Percentiles rank a stretch among this genome's conserved stretches.
phyloP scores from a whole-genome alignment of 2,888 invertebrate species.

The Sphaerophoria rueppellii region DNA sequence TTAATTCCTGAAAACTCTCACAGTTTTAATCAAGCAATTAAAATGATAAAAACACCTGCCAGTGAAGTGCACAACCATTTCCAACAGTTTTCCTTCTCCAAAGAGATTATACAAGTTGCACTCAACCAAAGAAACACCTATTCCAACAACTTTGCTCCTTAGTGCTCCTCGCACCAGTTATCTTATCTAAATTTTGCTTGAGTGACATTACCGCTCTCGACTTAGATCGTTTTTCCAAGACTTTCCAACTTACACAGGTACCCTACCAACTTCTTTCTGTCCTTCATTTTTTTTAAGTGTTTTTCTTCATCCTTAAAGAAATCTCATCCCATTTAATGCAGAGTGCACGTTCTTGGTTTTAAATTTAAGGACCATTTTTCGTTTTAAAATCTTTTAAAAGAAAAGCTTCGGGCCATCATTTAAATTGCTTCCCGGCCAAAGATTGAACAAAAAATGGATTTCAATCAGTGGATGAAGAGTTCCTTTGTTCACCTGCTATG shows the following conservation, averaged over 20 bases:
- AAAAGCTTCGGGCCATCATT: slow-evolving; percentile 30
- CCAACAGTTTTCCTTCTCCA: not conserved
- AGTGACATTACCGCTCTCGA: slow-evolving; percentile 43
- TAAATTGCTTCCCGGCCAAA: slow-evolving; percentile 29
- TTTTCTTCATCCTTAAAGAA: not conserved
- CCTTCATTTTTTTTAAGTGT: slow-evolving; percentile 13
- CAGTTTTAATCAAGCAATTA: too few relatives aligned
- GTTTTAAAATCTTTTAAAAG: not conserved
- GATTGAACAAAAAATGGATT: slow-evolving; percentile 39
- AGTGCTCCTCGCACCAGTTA: slow-evolving; percentile 17
- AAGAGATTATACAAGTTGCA: slow-evolving; percentile 5
- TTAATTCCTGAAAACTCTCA: too few relatives aligned
- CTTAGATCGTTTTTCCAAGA: slow-evolving; percentile 10
- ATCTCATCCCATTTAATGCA: slow-evolving; percentile 15
- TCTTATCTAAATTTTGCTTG: slow-evolving; percentile 39
- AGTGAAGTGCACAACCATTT: slow-evolving; percentile 15
- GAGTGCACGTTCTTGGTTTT: not conserved
- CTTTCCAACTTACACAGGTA: slow-evolving; percentile 3
- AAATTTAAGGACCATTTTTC: slow-evolving; percentile 17
- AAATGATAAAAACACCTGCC: slow-evolving; percentile 41
- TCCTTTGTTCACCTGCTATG: slow-evolving; percentile 24
- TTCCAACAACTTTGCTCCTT: not conserved
- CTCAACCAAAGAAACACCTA: slow-evolving; percentile 16
- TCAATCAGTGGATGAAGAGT: slow-evolving; percentile 57
- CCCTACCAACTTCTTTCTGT: not conserved